These are phyloP conservation scores for Scaptomyza hsui DNA, from an alignment of 1,140 invertebrate species.

Conservation along the genomic window DNA sequence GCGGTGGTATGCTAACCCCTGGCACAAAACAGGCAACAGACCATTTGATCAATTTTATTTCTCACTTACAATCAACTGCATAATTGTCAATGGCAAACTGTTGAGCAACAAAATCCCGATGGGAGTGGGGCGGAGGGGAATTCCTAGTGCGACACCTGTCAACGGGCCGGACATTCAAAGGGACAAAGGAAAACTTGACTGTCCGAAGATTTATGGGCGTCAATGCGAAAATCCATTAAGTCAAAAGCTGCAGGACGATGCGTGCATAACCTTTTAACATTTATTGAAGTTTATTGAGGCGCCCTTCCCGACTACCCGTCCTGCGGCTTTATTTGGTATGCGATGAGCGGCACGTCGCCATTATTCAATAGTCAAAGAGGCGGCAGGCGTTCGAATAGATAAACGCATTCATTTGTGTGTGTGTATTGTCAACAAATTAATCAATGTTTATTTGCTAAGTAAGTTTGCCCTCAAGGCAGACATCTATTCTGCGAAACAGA, in stretches of 20 bases:
- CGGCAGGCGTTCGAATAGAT: constrained; percentile 34
- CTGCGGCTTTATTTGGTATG: constrained; percentile 68
- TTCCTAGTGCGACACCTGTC: constrained; percentile 56
- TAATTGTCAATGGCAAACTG: constrained; percentile 75
- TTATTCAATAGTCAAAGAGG: constrained; percentile 73
- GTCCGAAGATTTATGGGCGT: constrained; percentile 73
- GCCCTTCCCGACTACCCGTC: constrained; percentile 2
- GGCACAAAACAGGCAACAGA: constrained; percentile 48
- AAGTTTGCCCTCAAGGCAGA: constrained; percentile 73
- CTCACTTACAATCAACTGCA: constrained; percentile 45
- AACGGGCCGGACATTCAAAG: constrained; percentile 20
- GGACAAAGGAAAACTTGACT: constrained; percentile 33
- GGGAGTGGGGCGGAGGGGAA: neutral
- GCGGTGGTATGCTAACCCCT: constrained; percentile 38
- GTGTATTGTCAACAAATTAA: constrained; percentile 83
- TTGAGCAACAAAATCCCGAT: constrained; percentile 65
- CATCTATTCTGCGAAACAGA: constrained; percentile 28
- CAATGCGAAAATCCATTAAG: constrained; percentile 78
- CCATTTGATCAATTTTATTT: constrained; percentile 36
- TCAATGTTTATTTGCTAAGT: constrained; percentile 84
- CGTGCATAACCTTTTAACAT: constrained; percentile 80
- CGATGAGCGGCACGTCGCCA: constrained; percentile 55
- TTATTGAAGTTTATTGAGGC: constrained; percentile 79
- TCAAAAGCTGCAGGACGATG: constrained; percentile 56
- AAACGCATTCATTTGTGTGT: constrained; percentile 26